Conservation (phyloP, 2,888 invertebrate species). For the Ectobius pallidus region DNA sequence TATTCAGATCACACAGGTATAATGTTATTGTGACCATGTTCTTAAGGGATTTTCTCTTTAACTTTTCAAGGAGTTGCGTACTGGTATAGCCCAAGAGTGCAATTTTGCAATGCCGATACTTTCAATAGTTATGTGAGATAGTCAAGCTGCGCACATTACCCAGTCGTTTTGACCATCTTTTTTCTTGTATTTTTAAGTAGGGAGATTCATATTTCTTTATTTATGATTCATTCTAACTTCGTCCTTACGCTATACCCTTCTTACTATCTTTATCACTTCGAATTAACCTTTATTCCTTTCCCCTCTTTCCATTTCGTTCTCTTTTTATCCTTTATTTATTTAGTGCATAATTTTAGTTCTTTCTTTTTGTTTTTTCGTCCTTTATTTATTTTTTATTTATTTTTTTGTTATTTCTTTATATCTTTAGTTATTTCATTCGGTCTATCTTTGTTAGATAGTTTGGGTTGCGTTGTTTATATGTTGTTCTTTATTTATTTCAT, state of each 20-base stretch:
- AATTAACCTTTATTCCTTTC: neutral
- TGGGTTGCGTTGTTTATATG: neutral
- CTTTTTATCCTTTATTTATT: neutral
- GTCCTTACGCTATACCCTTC: neutral
- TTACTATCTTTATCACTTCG: neutral
- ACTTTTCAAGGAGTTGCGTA: too few relatives aligned
- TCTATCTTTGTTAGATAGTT: neutral
- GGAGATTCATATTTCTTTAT: neutral
- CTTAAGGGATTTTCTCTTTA: too few relatives aligned
- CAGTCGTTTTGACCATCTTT: too few relatives aligned
- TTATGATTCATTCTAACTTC: neutral
- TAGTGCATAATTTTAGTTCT: neutral
- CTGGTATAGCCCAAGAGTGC: too few relatives aligned
- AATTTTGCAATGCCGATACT: too few relatives aligned
- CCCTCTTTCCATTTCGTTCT: neutral
- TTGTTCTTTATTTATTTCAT: neutral
- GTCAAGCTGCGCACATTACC: too few relatives aligned
- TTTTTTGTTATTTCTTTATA: neutral
- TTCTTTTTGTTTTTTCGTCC: neutral
- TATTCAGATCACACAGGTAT: too few relatives aligned
- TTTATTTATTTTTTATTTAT: neutral
- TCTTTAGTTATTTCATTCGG: neutral
- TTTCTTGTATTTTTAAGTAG: too few relatives aligned
- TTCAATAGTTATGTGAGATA: too few relatives aligned
- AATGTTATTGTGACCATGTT: too few relatives aligned